These are phyloP conservation scores for Panthera tigris DNA, from an alignment of 2,113 vertebrate genomes.

Conservation along the genomic window DNA sequence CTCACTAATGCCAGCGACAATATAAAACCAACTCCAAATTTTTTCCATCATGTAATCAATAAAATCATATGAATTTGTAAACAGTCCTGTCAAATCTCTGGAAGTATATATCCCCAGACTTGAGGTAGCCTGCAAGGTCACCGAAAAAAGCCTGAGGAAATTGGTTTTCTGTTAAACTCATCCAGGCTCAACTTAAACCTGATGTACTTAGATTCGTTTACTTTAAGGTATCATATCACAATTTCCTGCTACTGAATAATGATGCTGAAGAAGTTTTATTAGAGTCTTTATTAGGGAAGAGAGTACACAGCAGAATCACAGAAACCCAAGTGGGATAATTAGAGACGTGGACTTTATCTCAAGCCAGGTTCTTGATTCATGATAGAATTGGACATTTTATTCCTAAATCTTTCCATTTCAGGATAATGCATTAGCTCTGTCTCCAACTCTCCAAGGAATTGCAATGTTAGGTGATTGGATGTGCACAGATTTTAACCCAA, in stretches of 20 bases:
- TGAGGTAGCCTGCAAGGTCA: slow-evolving; percentile 24
- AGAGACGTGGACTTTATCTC: neutral
- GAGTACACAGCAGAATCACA: neutral
- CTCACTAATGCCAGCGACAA: slow-evolving; percentile 61
- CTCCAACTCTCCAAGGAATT: neutral
- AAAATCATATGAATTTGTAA: slow-evolving; percentile 68
- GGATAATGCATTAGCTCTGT: neutral
- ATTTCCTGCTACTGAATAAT: slow-evolving; percentile 53
- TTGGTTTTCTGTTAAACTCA: slow-evolving; percentile 23
- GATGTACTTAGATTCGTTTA: neutral
- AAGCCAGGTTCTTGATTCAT: neutral
- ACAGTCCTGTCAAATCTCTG: slow-evolving; percentile 50
- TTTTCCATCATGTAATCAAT: slow-evolving; percentile 62
- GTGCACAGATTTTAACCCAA: neutral
- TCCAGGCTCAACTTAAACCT: slow-evolving; percentile 19
- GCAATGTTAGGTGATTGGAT: neutral
- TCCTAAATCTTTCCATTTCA: neutral
- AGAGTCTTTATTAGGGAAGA: neutral
- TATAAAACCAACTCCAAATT: slow-evolving; percentile 23
- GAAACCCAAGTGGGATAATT: neutral
- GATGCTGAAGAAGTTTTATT: neutral
- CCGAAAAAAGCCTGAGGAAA: neutral
- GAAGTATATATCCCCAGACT: neutral
- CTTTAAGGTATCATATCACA: slow-evolving; percentile 4
- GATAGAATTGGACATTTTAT: neutral